Evolutionary conservation across 1,140 invertebrate genomes (phyloP).

Genomic region (Chironomus striatipennis): DNA sequence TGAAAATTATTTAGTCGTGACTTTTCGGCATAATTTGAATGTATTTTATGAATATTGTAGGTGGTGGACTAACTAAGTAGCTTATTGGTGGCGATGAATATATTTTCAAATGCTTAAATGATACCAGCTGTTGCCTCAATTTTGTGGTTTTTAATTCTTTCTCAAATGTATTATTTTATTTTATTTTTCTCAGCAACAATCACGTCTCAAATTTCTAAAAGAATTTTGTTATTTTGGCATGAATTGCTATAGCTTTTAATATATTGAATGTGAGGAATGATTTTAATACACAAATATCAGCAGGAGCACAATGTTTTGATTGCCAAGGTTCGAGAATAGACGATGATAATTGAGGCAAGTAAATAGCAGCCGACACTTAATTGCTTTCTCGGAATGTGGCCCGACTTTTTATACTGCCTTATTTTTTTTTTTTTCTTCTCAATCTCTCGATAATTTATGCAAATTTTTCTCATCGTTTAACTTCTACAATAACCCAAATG

Average conservation of each 20-base stretch:
- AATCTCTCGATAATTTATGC: background rate
- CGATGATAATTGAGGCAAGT: conserved; percentile 7
- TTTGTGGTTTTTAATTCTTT: conserved; percentile 3
- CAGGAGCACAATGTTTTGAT: background rate
- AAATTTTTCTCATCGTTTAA: background rate
- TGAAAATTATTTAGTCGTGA: background rate
- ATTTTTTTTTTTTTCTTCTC: no score
- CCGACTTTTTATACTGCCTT: no score
- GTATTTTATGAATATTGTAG: background rate
- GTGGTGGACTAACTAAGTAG: background rate
- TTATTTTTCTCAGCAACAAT: background rate
- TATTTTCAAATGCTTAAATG: background rate
- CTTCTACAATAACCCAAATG: background rate
- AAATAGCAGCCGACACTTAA: conserved; percentile 12
- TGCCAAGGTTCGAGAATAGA: background rate
- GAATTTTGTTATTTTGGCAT: background rate
- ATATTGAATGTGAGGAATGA: background rate
- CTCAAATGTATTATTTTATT: background rate
- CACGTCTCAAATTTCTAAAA: conserved; percentile 6
- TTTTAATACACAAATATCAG: background rate
- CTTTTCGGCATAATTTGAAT: background rate
- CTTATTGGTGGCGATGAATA: background rate
- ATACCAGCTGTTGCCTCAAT: background rate
- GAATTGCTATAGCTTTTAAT: background rate
- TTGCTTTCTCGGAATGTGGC: conserved; percentile 11